Percentiles rank a stretch among this genome's conserved stretches.
phyloP scores from a whole-genome alignment of 1,140 invertebrate species.

The Eupeodes corollae region DNA sequence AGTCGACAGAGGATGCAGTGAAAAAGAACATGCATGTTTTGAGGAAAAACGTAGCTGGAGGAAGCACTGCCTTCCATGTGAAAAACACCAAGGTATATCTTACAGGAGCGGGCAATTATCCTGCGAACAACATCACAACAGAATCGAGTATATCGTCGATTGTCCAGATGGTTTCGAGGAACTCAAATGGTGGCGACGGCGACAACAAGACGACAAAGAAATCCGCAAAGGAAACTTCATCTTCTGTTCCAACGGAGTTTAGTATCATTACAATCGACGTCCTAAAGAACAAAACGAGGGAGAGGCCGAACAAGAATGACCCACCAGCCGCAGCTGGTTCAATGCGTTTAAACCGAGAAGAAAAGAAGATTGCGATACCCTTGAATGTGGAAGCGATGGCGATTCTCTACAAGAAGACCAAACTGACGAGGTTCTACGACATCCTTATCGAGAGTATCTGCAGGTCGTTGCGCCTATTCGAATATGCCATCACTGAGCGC shows the following conservation, averaged over 20 bases:
- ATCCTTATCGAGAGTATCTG: constrained; percentile 62
- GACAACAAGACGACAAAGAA: constrained; percentile 14
- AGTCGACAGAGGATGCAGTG: constrained; percentile 42
- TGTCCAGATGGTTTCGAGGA: constrained; percentile 13
- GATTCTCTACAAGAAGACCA: constrained; percentile 52
- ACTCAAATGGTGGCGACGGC: constrained; percentile 5
- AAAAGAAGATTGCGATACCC: constrained; percentile 42
- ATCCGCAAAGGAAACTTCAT: background rate
- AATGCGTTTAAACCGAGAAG: constrained; percentile 23
- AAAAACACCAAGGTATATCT: constrained; percentile 24
- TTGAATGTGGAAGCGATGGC: constrained; percentile 58
- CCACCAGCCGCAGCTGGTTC: constrained; percentile 8
- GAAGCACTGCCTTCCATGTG: constrained; percentile 28
- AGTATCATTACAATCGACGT: constrained; percentile 27
- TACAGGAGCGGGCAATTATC: constrained; percentile 15
- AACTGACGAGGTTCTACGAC: constrained; percentile 51
- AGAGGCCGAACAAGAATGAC: constrained; percentile 2
- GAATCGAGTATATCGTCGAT: constrained; percentile 23
- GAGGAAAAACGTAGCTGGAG: constrained; percentile 42
- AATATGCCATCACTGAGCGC: constrained; percentile 47
- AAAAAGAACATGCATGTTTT: constrained; percentile 44
- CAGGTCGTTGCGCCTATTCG: constrained; percentile 51
- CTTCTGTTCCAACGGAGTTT: constrained; percentile 9
- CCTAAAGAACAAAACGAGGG: constrained; percentile 21
- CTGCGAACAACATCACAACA: constrained; percentile 14